Conservation (phyloP, 2,888 invertebrate species). For the Zelleria hepariella region DNA sequence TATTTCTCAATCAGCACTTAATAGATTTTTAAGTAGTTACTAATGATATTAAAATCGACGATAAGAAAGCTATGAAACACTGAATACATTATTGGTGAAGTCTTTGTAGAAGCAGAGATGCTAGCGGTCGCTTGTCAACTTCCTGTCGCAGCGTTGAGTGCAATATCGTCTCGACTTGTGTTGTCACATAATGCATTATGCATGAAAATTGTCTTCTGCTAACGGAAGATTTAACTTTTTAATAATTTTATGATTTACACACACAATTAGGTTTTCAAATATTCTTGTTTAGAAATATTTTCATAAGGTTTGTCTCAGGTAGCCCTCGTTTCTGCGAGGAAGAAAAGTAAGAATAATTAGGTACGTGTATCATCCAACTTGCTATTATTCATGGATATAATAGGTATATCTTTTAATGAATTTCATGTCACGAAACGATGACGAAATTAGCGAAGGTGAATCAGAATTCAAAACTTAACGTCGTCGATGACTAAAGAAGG, state of each 20-base stretch:
- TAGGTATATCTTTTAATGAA: no score
- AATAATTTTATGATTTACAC: no score
- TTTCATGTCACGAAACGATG: background rate
- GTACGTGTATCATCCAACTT: no score
- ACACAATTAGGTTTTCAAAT: no score
- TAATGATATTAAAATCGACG: background rate
- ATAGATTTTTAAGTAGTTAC: background rate
- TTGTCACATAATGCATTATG: background rate
- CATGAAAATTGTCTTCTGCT: background rate
- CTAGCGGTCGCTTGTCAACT: background rate
- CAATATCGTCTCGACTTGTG: background rate
- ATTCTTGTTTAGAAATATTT: no score
- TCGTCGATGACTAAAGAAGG: background rate
- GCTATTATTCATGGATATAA: no score
- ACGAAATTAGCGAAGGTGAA: background rate
- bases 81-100: background rate
- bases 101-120: background rate
- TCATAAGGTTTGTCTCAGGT: no score
- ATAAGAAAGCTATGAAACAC: background rate
- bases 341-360: no score
- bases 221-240: no score
- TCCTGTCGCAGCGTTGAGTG: background rate
- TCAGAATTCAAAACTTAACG: background rate
- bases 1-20: background rate
- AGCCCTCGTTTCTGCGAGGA: no score